Base-by-base conservation (phyloP, 2,797 vertebrate genomes). In the Diglossa cyanea region DNA sequence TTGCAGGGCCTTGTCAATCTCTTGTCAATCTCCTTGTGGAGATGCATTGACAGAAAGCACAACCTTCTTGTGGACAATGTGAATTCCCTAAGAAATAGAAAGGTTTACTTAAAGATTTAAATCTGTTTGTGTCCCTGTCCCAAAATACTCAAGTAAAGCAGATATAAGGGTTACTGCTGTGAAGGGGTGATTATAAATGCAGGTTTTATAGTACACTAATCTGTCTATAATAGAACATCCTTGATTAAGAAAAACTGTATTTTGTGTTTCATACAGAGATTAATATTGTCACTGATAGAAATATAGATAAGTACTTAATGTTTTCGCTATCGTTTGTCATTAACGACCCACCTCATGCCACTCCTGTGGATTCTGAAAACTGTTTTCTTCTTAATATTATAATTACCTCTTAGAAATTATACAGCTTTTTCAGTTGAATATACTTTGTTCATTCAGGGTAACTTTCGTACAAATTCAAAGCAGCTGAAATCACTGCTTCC, bases 51-150 rank as follows among this genome's bases (percentile, higher is more conserved):
- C 55, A 39, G 28, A 96, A 66, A 91, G 15, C 88, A 96, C 88
- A 96, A 88, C 91, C 42, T 93, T 89, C 93, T 95, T 95, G 75
- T 72, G 40, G 61, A 77, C 39, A 31, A 20, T 72, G 57, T 96
- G 73, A 92, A 96, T 74, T 88, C 31, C 78, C 30, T 79, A 82
- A 76, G 31, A 94, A 85, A 54, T 63, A 92, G 30, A 31, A 60
- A 84, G 50, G 37, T 77, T 39, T 92, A 84, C 70, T 93, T 94
- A 66, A 95, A 98, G 94, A 97, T 97, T 96, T 94, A 80, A 80
- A 97, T 97, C 86, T 93, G 72, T 96, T 96, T 95, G 86, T 96
- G 95, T 97, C 90, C 84, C 93, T 98, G 92, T 96, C 91, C 94
- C 77, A 83, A 37, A 10, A 54, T 58, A 13, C 16, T 74, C 85